Evolutionary conservation across 2,888 invertebrate species (phyloP).

Genomic region (Erebia epiphron): DNA sequence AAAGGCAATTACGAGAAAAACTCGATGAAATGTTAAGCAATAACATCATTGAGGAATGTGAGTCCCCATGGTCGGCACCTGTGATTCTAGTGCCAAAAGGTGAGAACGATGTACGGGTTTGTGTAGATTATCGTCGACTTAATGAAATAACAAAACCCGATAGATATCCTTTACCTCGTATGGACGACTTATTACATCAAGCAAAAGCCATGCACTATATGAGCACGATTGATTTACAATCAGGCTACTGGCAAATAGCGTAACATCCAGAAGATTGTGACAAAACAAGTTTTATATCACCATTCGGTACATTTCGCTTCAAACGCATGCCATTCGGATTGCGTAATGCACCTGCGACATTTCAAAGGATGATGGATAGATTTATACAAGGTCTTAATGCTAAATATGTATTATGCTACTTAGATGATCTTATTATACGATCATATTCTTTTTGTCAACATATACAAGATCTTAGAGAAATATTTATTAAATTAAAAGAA

Average conservation of each 20-base stretch:
- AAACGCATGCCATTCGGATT: conserved; percentile 48
- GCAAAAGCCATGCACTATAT: conserved; percentile 40
- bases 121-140: conserved; percentile 15
- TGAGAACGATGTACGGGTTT: conserved; percentile 5
- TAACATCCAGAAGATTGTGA: conserved; percentile 39
- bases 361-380: conserved; percentile 44
- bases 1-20: conserved; percentile 43
- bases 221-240: conserved; percentile 44
- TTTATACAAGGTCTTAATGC: not conserved
- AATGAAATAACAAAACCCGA: conserved; percentile 14
- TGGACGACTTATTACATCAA: conserved; percentile 16
- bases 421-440: conserved; percentile 36
- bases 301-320: conserved; percentile 40
- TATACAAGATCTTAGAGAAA: conserved; percentile 26
- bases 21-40: conserved; percentile 47
- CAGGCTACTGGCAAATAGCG: conserved; percentile 54
- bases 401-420: not conserved
- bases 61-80: conserved; percentile 39
- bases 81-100: conserved; percentile 19
- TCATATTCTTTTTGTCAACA: conserved; percentile 41
- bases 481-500: conserved; percentile 31
- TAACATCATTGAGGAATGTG: conserved; percentile 49
- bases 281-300: conserved; percentile 47
- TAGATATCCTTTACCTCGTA: conserved; percentile 10
- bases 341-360: conserved; percentile 46